phyloP scores from a whole-genome alignment of 2,797 vertebrate genomes.

The Pteropus rufus region DNA sequence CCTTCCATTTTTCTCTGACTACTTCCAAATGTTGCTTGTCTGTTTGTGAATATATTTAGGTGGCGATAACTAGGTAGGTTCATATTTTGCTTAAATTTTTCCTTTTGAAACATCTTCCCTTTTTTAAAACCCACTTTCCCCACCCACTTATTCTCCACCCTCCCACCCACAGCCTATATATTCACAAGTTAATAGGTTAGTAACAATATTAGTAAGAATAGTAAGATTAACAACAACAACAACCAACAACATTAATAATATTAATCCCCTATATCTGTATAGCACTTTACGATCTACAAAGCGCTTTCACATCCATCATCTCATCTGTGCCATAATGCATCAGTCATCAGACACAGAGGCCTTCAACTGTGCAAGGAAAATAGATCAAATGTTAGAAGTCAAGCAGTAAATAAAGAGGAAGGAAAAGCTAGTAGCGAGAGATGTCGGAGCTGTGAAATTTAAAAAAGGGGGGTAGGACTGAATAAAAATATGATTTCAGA shows the following conservation, averaged over 20 bases:
- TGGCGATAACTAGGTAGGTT: slow-evolving; percentile 61
- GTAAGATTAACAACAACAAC: slow-evolving; percentile 72
- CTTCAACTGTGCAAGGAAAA: slow-evolving; percentile 81
- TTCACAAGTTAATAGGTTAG: slow-evolving; percentile 75
- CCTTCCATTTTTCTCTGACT: slow-evolving; percentile 72
- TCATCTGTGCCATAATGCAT: slow-evolving; percentile 76
- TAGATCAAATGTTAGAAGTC: slow-evolving; percentile 63
- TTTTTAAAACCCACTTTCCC: slow-evolving; percentile 59
- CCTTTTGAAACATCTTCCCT: slow-evolving; percentile 64
- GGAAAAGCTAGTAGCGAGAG: slow-evolving; percentile 51
- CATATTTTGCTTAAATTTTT: slow-evolving; percentile 68
- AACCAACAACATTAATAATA: slow-evolving; percentile 75
- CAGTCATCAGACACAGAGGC: slow-evolving; percentile 80
- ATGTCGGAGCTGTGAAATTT: slow-evolving; percentile 50
- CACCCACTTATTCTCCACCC: slow-evolving; percentile 70
- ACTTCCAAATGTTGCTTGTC: slow-evolving; percentile 63
- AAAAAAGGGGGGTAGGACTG: background rate
- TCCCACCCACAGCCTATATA: slow-evolving; percentile 72
- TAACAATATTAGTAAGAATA: slow-evolving; percentile 74
- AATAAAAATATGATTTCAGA: slow-evolving; percentile 58
- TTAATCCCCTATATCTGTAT: slow-evolving; percentile 71
- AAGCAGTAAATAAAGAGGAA: slow-evolving; percentile 60
- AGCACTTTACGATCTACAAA: slow-evolving; percentile 76
- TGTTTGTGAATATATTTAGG: slow-evolving; percentile 34
- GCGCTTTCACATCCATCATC: slow-evolving; percentile 64